Base-by-base conservation (phyloP, 1,140 invertebrate species). In the Physella acuta region DNA sequence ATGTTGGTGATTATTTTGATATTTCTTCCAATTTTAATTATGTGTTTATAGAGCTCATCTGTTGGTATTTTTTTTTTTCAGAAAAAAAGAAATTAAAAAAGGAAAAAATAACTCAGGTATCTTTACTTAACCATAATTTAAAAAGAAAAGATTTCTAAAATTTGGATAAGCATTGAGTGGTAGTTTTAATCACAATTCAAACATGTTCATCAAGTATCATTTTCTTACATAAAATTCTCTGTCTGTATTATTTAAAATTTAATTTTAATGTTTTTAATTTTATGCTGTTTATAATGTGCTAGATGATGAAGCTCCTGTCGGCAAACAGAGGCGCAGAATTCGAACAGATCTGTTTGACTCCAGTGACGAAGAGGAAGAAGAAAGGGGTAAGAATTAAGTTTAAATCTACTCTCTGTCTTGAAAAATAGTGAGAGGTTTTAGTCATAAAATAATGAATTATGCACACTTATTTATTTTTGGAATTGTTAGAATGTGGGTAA, bases 341-440 rank as follows among this genome's bases (percentile, higher is more conserved):
- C 73, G 72, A 53, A 68, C 73, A 49, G 78, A 77, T 34, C 52
- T 80, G 26, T 78, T 75, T 71, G 76, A 78, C 53, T 78, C 75
- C 58, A 77, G 75, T 55, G 76, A 73, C 73, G 76, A 77, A 30
- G 79, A 81, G 3, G 56, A 20, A 1, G 56, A 58, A 24, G 56
- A 58, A 34, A 34, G 36, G 11, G 53, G 31, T 55, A 55, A n/a
- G n/a, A n/a, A n/a, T n/a, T n/a, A n/a, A n/a, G n/a, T n/a, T n/a
- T n/a, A n/a, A n/a, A n/a, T n/a, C n/a, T n/a, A n/a, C n/a, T n/a
- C n/a, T n/a, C n/a, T n/a, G n/a, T n/a, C n/a, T n/a, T n/a, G n/a
- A n/a, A n/a, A n/a, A n/a, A n/a, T n/a, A n/a, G n/a, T n/a, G n/a
- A n/a, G n/a, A n/a, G n/a, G n/a, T n/a, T n/a, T n/a, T n/a, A n/a